Base-by-base conservation (phyloP, 2,797 vertebrate species). In the Gambusia yucatana region DNA sequence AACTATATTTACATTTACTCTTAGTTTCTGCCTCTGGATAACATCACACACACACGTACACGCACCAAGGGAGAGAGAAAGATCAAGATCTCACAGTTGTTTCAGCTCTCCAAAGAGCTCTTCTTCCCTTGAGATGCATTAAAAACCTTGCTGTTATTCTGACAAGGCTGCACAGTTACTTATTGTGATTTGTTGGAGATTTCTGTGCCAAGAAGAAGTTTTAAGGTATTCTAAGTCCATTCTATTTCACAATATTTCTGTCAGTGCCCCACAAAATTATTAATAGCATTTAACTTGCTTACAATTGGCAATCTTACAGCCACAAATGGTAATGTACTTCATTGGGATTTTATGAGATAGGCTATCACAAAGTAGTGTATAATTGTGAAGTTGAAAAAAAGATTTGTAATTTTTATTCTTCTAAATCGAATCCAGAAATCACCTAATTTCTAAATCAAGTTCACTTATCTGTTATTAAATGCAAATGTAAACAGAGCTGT, bases 1-100 rank as follows among this genome's bases (percentile, higher is more conserved):
- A 86, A 89, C 77, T 90, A 83, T 88, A 91, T 95, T 91, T 91
- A 89, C 84, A 94, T 91, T 81, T 72, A 82, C 80, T 75, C 63
- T 79, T 46, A 20, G 36, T 82, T 82, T 86, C 39, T 80, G 63
- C 63, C 77, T 85, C 77, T n/a, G 55, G 69, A 80, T 48, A 74
- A 83, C 78, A 72, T 75, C 78, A 85, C 55, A 63, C 76, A 80
- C 46, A 28, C 41, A 30, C 17, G 57, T 5, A 36, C 33, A 3
- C 4, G 0, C 17, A 4, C 8, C 39, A 33, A 36, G 6, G 36
- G 7, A 65, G 16, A 65, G 16, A 20, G 16, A 28, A 7, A 44
- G 28, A 48, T 65, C 1, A 1, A 44, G 57, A 48, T 65, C 67
- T 76, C 3, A 20, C 61, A 57, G 0, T 48, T 43, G 47, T 63